Percentiles rank a stretch among this genome's conserved stretches.
Conservation (phyloP, 2,113 vertebrate species). For the Larimichthys polyactis region DNA sequence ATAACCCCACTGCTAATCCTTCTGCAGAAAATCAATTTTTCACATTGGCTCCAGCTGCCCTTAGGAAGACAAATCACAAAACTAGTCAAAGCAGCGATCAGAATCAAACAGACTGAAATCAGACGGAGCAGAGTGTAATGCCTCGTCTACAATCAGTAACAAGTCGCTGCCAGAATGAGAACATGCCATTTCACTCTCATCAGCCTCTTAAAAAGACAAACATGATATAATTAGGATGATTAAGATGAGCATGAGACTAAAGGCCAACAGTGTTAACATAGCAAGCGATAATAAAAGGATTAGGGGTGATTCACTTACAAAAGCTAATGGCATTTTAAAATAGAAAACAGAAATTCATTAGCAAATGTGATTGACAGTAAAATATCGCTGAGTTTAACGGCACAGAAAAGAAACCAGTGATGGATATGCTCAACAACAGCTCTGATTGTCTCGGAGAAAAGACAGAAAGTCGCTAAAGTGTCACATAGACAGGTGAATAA, state of each 20-base stretch:
- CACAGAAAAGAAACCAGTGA: neutral
- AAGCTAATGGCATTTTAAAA: conserved; percentile 56
- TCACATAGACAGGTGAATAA: conserved; percentile 14
- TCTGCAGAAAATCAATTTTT: conserved; percentile 73
- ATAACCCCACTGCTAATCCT: conserved; percentile 64
- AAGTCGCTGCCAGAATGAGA: conserved; percentile 43
- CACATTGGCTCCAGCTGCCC: conserved; percentile 55
- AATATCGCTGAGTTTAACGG: neutral
- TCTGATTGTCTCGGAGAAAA: neutral
- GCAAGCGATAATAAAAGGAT: conserved; percentile 62
- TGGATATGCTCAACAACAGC: neutral
- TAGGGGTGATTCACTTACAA: conserved; percentile 62
- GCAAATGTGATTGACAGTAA: conserved; percentile 50
- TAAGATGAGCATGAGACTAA: conserved; percentile 59
- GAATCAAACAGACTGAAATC: conserved; percentile 60
- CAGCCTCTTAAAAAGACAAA: conserved; percentile 63
- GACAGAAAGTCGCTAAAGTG: conserved; percentile 31
- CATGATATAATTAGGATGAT: conserved; percentile 67
- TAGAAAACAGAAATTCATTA: conserved; percentile 59
- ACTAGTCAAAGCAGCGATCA: conserved; percentile 55
- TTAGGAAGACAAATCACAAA: conserved; percentile 61
- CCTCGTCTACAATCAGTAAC: conserved; percentile 32
- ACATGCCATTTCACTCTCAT: conserved; percentile 42
- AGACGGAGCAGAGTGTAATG: conserved; percentile 34
- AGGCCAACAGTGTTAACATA: conserved; percentile 66